These are phyloP conservation scores for Sterrhoptilus dennistouni DNA, from an alignment of 2,113 vertebrate species.

Conservation along the genomic window DNA sequence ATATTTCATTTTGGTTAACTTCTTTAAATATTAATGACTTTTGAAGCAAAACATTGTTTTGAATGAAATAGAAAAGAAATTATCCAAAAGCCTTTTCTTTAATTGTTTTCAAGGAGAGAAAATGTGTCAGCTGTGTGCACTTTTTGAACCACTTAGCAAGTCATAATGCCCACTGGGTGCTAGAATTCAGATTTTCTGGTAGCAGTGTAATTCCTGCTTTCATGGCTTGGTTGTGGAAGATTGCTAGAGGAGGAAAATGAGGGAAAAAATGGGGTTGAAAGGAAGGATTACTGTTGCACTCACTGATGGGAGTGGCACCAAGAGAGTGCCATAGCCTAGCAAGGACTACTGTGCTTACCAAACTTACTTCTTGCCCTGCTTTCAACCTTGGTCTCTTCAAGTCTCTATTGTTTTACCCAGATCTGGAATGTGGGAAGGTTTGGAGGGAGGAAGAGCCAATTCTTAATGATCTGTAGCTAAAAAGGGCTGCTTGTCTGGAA, in stretches of 20 bases:
- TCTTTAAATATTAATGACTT: not conserved
- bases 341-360: not conserved
- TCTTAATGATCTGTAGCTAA: not conserved
- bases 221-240: not conserved
- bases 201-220: not conserved
- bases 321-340: accelerated
- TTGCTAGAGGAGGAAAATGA: not conserved
- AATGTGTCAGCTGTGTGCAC: accelerated
- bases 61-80: not conserved
- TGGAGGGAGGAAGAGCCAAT: not conserved
- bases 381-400: not conserved
- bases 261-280: not conserved
- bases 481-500: not conserved
- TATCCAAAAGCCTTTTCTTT: not conserved
- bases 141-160: not conserved
- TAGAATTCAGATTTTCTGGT: not conserved
- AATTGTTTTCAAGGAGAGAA: not conserved
- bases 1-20: not conserved
- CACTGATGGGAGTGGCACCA: not conserved
- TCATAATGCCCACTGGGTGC: not conserved
- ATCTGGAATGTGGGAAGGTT: not conserved
- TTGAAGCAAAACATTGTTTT: not conserved
- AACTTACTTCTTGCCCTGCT: not conserved
- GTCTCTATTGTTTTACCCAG: not conserved
- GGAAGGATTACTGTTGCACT: not conserved